Conservation (phyloP, 2,888 invertebrate genomes). For the Patella pellucida region DNA sequence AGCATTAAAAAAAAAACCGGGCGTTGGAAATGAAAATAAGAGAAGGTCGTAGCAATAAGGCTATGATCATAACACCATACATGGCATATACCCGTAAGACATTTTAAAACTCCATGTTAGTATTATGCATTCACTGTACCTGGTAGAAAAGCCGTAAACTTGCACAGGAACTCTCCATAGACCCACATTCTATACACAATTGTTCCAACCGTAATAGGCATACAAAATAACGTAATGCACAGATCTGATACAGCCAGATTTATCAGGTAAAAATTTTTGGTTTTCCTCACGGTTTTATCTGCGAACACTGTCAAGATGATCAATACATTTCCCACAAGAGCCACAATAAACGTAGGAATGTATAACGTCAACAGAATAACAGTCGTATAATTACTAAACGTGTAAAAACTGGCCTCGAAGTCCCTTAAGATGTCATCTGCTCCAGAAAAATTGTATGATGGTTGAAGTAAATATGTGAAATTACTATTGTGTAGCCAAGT, state of each 20-base stretch:
- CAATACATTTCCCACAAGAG: constrained; percentile 56
- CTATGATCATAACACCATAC: too few relatives aligned
- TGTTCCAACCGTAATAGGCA: constrained; percentile 76
- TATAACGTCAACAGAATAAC: constrained; percentile 56
- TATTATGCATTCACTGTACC: constrained; percentile 73
- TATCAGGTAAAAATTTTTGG: constrained; percentile 79
- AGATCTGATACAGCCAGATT: constrained; percentile 85
- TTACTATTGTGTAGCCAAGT: constrained; percentile 34
- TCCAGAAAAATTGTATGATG: constrained; percentile 46
- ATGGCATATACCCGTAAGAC: too few relatives aligned
- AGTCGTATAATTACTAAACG: constrained; percentile 46
- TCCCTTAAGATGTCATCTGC: constrained; percentile 49
- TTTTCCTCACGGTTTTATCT: constrained; percentile 50
- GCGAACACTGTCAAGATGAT: constrained; percentile 57
- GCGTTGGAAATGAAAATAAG: too few relatives aligned
- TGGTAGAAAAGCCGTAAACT: constrained; percentile 76
- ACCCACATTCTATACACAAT: constrained; percentile 64
- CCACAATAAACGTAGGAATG: constrained; percentile 54
- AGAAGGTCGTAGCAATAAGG: too few relatives aligned
- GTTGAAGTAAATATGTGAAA: constrained; percentile 25
- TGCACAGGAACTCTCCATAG: constrained; percentile 63
- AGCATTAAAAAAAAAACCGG: too few relatives aligned
- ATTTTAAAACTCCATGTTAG: too few relatives aligned
- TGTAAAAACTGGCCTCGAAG: constrained; percentile 45
- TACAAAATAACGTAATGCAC: constrained; percentile 76